Evolutionary conservation across 2,113 vertebrate genomes (phyloP).

Genomic region (Brachyistius frenatus): DNA sequence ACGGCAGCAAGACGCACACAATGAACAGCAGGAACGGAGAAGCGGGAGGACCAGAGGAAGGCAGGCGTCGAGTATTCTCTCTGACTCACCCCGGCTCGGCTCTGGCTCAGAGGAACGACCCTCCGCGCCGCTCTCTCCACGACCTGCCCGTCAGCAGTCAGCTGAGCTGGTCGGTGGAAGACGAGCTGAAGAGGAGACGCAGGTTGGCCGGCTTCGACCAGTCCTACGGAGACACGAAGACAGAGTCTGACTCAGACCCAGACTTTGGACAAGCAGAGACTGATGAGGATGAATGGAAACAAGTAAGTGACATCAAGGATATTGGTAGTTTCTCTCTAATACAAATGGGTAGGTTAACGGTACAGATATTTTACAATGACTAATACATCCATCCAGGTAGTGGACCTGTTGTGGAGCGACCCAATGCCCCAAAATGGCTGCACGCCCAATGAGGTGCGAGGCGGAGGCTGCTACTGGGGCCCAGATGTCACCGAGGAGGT

Average conservation of each 20-base stretch:
- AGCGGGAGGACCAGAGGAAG: background rate
- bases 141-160: slow-evolving; percentile 48
- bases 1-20: background rate
- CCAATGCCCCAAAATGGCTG: slow-evolving; percentile 92
- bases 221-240: slow-evolving; percentile 58
- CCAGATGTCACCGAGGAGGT: slow-evolving; percentile 89
- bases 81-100: slow-evolving; percentile 45
- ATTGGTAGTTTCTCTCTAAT: background rate
- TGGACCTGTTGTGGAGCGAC: slow-evolving; percentile 94
- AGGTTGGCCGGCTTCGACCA: slow-evolving; percentile 78
- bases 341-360: too few species aligned
- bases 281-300: slow-evolving; percentile 86
- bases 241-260: slow-evolving; percentile 70
- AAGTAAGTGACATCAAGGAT: slow-evolving; percentile 80
- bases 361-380: background rate
- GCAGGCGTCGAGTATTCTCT: slow-evolving; percentile 65
- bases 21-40: background rate
- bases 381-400: slow-evolving; percentile 78
- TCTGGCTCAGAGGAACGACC: background rate
- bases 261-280: slow-evolving; percentile 57
- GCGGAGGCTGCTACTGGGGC: slow-evolving; percentile 93
- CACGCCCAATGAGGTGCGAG: slow-evolving; percentile 86
- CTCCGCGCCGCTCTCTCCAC: slow-evolving; percentile 64
- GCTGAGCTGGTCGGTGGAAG: slow-evolving; percentile 79
- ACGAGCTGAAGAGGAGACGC: slow-evolving; percentile 83